phyloP scores from a whole-genome alignment of 2,797 vertebrate genomes.

The Nannoperca obscura region DNA sequence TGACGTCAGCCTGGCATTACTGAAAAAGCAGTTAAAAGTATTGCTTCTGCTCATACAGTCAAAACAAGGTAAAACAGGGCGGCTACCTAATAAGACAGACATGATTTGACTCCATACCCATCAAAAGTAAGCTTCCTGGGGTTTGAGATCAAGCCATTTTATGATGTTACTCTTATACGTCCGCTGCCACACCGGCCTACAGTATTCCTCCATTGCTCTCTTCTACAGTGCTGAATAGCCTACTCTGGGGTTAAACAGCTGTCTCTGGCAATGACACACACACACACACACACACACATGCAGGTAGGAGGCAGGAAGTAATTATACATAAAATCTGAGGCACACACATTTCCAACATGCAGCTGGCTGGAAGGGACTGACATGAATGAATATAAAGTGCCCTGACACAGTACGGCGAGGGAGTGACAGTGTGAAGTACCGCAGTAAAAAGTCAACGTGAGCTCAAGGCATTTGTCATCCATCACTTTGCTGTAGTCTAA shows the following conservation, averaged over 20 bases:
- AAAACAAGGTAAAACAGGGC: neutral
- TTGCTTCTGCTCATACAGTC: too few relatives aligned
- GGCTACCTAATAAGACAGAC: neutral
- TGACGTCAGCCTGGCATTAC: too few relatives aligned
- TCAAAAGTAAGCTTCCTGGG: neutral
- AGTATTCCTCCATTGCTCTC: neutral
- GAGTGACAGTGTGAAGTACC: constrained; percentile 59
- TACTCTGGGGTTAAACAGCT: constrained; percentile 51
- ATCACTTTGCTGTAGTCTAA: constrained; percentile 39
- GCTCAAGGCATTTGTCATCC: constrained; percentile 52
- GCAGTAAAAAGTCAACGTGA: constrained; percentile 59
- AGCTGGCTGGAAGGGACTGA: constrained; percentile 12
- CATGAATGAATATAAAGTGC: constrained; percentile 43
- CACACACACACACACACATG: constrained; percentile 1
- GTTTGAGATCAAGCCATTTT: neutral
- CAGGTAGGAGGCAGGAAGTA: constrained; percentile 11
- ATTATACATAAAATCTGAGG: neutral
- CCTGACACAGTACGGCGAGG: constrained; percentile 29
- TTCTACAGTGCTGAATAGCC: constrained; percentile 3
- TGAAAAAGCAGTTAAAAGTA: too few relatives aligned
- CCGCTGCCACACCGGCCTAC: neutral
- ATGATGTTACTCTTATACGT: neutral
- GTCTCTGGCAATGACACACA: constrained; percentile 17
- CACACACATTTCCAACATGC: neutral
- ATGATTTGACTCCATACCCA: neutral